Evolutionary conservation across 1,140 invertebrate species (phyloP), one percentile per base, ranked within the genome.

Genomic region (Eubasilissa regina): DNA sequence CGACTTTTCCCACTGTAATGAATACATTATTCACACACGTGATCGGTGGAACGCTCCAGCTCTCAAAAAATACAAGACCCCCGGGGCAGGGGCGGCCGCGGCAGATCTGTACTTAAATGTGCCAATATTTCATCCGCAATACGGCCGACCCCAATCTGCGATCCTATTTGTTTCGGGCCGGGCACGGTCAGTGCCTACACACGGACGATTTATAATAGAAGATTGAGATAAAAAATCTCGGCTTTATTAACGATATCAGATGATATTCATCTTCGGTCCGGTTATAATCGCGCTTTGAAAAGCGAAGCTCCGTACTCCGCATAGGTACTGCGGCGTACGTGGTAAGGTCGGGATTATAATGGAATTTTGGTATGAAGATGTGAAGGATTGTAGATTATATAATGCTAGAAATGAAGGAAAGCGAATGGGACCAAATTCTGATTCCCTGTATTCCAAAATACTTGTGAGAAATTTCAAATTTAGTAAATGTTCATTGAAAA

Each of bases 11-110:
- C 64, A 47, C 64, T n/a, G 45, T 68, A 47, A 48, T 68, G 44
- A 68, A 68, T 68, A 68, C 64, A 68, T 68, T 68, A 68, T 68
- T 68, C 64, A 68, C 64, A 68, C 15, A 68, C 64, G 64, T 68
- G 64, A 68, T 68, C 64, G 64, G 64, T 48, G 15, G 17, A 68
- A 44, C 64, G 45, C 9, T 51, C 3, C 1, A 15, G 48, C n/a
- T 1, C n/a, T 68, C 64, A 43, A 48, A 68, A 73, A 73, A 73
- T 55, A 75, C n/a, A 21, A 43, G 12, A 12, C 73, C 43, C 56
- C 53, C n/a, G 56, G 43, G 56, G 53, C 73, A n/a, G 48, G 53
- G 35, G 55, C 35, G 17, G 48, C 51, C 55, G 55, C 73, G 56
- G 73, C 15, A 13, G 44, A 45, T 68, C 64, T 9, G 44, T 68